These are phyloP conservation scores for Stichopus chloronotus DNA, from an alignment of 35 echinoderm and acorn worm genomes.

Conservation along the genomic window DNA sequence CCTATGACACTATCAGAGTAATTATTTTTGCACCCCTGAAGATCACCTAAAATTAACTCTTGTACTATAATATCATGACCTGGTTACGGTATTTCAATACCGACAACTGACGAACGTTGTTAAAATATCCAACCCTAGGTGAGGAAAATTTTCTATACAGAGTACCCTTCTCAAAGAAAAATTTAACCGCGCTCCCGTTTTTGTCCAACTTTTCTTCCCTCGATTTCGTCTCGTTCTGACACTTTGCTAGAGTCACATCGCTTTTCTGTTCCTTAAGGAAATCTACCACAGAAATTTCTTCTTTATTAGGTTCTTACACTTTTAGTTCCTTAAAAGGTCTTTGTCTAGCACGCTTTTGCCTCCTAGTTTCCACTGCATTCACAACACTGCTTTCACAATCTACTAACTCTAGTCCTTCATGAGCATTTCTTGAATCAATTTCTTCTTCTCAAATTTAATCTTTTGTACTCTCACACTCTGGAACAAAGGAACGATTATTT, in stretches of 20 bases:
- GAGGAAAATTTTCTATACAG: slow-evolving; percentile 55
- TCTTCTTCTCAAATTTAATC: too few species aligned
- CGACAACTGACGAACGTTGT: slow-evolving; percentile 51
- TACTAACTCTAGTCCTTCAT: too few species aligned
- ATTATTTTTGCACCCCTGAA: slow-evolving; percentile 62
- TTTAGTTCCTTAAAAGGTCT: background rate
- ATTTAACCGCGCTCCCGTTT: background rate
- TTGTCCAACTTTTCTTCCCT: background rate
- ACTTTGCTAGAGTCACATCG: slow-evolving; percentile 47
- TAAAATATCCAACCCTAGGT: slow-evolving; percentile 34
- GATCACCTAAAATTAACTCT: slow-evolving; percentile 69
- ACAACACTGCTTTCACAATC: too few species aligned
- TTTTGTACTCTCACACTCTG: too few species aligned
- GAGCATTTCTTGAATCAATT: too few species aligned
- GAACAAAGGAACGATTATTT: background rate
- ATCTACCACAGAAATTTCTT: slow-evolving; percentile 19
- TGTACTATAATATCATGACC: slow-evolving; percentile 51
- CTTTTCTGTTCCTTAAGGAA: slow-evolving; percentile 8
- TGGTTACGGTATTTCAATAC: slow-evolving; percentile 40
- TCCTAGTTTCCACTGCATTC: slow-evolving; percentile 14
- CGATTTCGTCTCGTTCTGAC: slow-evolving; percentile 15
- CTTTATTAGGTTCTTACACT: background rate
- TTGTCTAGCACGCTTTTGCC: background rate
- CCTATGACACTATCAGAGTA: too few species aligned
- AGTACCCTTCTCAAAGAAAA: slow-evolving; percentile 24